phyloP scores from a whole-genome alignment of 2,888 invertebrate species.

The Smittia aterrima region DNA sequence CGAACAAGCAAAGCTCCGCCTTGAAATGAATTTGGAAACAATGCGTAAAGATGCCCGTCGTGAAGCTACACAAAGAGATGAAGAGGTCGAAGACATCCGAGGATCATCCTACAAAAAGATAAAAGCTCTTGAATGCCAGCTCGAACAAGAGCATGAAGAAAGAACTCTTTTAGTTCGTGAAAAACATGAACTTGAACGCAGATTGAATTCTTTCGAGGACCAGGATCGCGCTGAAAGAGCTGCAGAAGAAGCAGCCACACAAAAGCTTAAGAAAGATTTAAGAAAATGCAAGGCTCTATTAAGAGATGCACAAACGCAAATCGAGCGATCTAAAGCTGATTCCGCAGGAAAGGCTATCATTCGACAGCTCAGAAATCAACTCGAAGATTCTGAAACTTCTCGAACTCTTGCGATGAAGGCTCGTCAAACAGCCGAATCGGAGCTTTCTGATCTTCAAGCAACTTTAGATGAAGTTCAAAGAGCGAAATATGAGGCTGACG shows the following conservation, averaged over 20 bases:
- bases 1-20: constrained; percentile 86
- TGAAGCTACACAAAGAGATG: constrained; percentile 86
- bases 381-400: constrained; percentile 89
- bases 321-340: constrained; percentile 84
- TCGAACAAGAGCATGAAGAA: constrained; percentile 92
- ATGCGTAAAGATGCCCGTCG: constrained; percentile 86
- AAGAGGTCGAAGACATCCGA: constrained; percentile 89
- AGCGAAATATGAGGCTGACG: constrained; percentile 76
- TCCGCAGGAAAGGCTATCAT: constrained; percentile 77
- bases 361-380: constrained; percentile 74
- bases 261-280: constrained; percentile 78
- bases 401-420: constrained; percentile 82
- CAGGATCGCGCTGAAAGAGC: constrained; percentile 69
- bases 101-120: constrained; percentile 89
- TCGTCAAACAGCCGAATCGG: constrained; percentile 80
- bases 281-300: constrained; percentile 86
- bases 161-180: constrained; percentile 81
- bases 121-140: constrained; percentile 83
- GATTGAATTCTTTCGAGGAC: constrained; percentile 76
- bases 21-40: constrained; percentile 93
- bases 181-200: constrained; percentile 86
- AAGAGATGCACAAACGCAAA: constrained; percentile 87
- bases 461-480: constrained; percentile 79
- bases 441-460: constrained; percentile 77
- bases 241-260: constrained; percentile 68